Evolutionary conservation across 2,888 invertebrate genomes (phyloP).

Genomic region (Candidula unifasciata): DNA sequence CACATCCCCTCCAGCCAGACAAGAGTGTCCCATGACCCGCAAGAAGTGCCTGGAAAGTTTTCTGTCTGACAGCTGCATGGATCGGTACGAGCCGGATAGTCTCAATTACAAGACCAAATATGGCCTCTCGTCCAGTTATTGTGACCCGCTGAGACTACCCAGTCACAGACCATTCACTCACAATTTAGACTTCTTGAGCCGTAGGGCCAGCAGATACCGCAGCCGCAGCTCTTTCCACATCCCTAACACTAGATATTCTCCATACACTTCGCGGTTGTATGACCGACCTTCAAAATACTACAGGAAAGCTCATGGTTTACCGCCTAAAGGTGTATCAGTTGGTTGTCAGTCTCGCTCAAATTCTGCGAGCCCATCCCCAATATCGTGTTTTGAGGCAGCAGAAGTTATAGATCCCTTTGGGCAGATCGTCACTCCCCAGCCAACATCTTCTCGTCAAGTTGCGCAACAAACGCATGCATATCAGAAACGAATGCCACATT

Average conservation of each 20-base stretch:
- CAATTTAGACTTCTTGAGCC: not conserved
- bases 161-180: not conserved
- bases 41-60: conserved; percentile 17
- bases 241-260: not conserved
- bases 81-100: conserved; percentile 21
- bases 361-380: not conserved
- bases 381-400: no score
- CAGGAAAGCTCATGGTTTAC: not conserved
- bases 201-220: not conserved
- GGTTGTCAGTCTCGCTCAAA: not conserved
- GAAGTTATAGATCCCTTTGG: conserved; percentile 4
- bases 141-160: not conserved
- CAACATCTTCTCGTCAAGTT: not conserved
- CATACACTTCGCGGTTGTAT: not conserved
- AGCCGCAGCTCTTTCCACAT: not conserved
- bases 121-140: not conserved
- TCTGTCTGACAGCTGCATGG: conserved; percentile 36
- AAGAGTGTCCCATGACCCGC: no score
- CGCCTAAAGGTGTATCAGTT: no score
- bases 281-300: not conserved
- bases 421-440: conserved; percentile 20
- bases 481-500: not conserved
- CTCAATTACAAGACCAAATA: not conserved
- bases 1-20: no score
- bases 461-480: not conserved